Percentiles rank a stretch among this genome's conserved stretches.
Evolutionary conservation across 2,888 invertebrate species (phyloP).

Genomic region (Diabrotica balteata): DNA sequence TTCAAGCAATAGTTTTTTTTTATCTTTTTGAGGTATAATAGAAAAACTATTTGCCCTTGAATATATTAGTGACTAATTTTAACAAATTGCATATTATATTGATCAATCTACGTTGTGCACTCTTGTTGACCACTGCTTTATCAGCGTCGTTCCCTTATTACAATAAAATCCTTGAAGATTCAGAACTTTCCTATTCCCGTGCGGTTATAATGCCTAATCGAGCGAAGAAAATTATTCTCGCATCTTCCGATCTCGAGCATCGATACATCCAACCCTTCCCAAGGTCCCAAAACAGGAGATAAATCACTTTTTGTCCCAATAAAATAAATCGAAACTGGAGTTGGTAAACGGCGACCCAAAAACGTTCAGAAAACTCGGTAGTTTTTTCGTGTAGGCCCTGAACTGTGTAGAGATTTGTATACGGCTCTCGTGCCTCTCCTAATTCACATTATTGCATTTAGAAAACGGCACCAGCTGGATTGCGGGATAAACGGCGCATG

Average conservation of each 20-base stretch:
- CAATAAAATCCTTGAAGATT: no score
- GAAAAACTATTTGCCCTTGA: no score
- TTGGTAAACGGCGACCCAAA: not conserved
- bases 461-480: slow-evolving; percentile 2
- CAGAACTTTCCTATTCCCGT: no score
- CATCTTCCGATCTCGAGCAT: not conserved
- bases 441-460: not conserved
- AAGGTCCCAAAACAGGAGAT: not conserved
- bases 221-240: not conserved
- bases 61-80: no score
- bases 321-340: not conserved
- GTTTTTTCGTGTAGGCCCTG: not conserved
- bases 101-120: no score
- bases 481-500: no score
- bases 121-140: no score
- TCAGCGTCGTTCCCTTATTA: no score
- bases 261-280: not conserved
- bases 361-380: not conserved
- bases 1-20: no score
- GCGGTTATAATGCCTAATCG: no score
- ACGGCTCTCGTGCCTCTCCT: not conserved
- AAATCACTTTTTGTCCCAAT: slow-evolving; percentile 5
- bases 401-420: not conserved
- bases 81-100: no score
- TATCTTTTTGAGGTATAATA: no score